phyloP scores from a whole-genome alignment of 2,113 vertebrate genomes.

The Ranitomeya variabilis region DNA sequence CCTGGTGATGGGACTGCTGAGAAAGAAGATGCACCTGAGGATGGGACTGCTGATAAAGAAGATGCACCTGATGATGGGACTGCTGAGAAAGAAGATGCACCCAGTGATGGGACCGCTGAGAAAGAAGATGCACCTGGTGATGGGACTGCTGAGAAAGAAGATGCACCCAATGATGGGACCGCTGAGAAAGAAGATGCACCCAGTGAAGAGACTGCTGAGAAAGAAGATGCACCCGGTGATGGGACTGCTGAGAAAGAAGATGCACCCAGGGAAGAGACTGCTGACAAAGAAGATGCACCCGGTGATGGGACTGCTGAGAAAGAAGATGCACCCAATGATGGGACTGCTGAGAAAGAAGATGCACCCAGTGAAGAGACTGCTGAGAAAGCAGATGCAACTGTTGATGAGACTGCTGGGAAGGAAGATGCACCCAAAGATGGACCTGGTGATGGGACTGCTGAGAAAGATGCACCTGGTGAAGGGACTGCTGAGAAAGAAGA shows the following conservation, averaged over 20 bases:
- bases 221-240: slow-evolving; percentile 51
- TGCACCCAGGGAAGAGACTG: background rate
- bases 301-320: background rate
- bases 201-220: slow-evolving; percentile 10
- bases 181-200: background rate
- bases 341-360: background rate
- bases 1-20: background rate
- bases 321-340: background rate
- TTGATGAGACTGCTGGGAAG: slow-evolving; percentile 46
- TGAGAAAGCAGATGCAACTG: slow-evolving; percentile 52
- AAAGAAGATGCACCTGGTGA: background rate
- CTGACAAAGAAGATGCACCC: background rate
- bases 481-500: background rate
- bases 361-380: background rate
- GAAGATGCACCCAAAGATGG: background rate
- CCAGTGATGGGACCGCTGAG: accelerated
- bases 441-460: background rate
- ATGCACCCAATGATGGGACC: background rate
- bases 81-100: background rate
- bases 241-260: background rate
- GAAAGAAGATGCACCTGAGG: background rate
- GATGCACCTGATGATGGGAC: background rate
- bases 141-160: slow-evolving; percentile 20
- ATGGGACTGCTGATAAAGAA: accelerated
- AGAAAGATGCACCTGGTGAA: background rate